Evolutionary conservation across 2,888 invertebrate species (phyloP).

Genomic region (Trachelus stipa): DNA sequence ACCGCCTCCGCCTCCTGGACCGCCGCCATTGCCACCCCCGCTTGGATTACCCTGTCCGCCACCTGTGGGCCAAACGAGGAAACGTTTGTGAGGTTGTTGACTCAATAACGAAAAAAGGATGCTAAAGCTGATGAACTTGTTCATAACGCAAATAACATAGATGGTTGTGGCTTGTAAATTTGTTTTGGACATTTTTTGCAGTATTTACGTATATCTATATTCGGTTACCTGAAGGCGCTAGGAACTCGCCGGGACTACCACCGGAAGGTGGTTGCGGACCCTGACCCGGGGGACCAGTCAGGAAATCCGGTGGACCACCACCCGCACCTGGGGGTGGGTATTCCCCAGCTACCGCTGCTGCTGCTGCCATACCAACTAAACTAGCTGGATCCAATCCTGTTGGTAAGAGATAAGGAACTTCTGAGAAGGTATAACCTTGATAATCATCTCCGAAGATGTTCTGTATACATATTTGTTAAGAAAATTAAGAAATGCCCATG

Average conservation of each 20-base stretch:
- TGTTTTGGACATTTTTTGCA: not conserved
- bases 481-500: not conserved
- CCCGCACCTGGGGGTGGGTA: slow-evolving; percentile 65
- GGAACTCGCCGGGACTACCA: slow-evolving; percentile 64
- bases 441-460: not conserved
- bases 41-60: slow-evolving; percentile 78
- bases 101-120: not conserved
- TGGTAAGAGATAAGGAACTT: slow-evolving; percentile 58
- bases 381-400: slow-evolving; percentile 64
- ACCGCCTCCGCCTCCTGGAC: slow-evolving; percentile 76
- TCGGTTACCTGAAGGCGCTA: slow-evolving; percentile 60
- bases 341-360: slow-evolving; percentile 63
- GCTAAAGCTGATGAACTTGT: not conserved
- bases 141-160: not conserved
- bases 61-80: slow-evolving; percentile 65
- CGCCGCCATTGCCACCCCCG: slow-evolving; percentile 75
- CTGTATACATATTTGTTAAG: not conserved
- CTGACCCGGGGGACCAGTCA: slow-evolving; percentile 64
- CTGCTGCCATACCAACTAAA: slow-evolving; percentile 64
- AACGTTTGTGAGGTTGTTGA: not conserved
- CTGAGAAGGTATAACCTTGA: slow-evolving; percentile 31
- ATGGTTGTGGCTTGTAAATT: not conserved
- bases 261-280: slow-evolving; percentile 62
- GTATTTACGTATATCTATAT: not conserved
- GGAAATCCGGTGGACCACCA: slow-evolving; percentile 64